These are phyloP conservation scores for Heliocidaris tuberculata DNA, from an alignment of 35 echinoderm and acorn worm genomes.

Conservation along the genomic window DNA sequence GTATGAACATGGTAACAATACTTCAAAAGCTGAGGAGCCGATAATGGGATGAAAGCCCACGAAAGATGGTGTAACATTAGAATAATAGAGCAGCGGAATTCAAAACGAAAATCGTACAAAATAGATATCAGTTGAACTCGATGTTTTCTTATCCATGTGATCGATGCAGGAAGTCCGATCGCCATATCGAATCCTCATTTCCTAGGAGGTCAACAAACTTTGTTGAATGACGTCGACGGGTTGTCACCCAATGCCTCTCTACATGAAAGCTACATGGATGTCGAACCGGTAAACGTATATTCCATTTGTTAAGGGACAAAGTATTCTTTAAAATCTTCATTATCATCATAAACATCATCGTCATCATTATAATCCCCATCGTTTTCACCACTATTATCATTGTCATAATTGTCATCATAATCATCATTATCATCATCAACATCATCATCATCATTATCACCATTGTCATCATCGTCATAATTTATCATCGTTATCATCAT, in stretches of 20 bases:
- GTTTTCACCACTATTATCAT: too few species aligned
- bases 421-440: not conserved
- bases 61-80: not conserved
- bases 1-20: too few species aligned
- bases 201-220: conserved; percentile 32
- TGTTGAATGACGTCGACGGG: conserved; percentile 8
- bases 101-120: not conserved
- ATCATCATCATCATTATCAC: not conserved
- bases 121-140: not conserved
- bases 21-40: too few species aligned
- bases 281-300: not conserved
- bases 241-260: not conserved
- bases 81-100: not conserved
- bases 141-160: not conserved
- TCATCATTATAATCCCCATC: too few species aligned
- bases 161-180: not conserved
- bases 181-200: conserved; percentile 23
- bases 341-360: too few species aligned
- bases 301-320: not conserved
- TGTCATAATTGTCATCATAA: not conserved
- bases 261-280: not conserved
- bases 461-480: not conserved
- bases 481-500: not conserved
- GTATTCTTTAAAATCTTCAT: too few species aligned
- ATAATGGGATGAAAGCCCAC: too few species aligned